Percentiles rank a stretch among this genome's conserved stretches.
Evolutionary conservation across 2,113 vertebrate genomes (phyloP).

Genomic region (Lophura nycthemera): DNA sequence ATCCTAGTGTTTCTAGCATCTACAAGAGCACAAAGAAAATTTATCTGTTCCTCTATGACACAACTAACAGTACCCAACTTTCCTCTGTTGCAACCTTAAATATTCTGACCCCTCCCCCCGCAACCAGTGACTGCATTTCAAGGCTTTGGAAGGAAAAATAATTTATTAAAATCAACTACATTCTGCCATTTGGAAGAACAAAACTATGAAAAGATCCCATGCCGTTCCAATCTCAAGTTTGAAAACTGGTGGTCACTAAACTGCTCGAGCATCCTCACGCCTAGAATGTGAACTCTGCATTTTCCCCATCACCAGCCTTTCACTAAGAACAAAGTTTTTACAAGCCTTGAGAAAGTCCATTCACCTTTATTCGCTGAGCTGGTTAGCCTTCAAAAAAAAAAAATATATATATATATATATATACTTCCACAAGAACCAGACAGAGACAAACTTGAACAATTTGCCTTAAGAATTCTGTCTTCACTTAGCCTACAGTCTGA

Average conservation of each 20-base stretch:
- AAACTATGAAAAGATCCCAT: neutral
- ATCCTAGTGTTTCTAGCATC: neutral
- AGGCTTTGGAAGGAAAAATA: neutral
- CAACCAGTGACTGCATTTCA: neutral
- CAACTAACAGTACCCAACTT: neutral
- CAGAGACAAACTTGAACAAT: neutral
- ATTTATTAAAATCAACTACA: neutral
- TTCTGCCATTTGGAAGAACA: neutral
- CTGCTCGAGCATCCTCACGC: neutral
- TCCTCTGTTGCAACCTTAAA: neutral
- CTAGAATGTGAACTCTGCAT: neutral
- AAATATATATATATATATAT: too few species aligned
- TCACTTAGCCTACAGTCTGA: neutral
- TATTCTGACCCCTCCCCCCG: neutral
- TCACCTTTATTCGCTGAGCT: neutral
- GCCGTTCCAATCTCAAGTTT: neutral
- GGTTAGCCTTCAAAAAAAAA: neutral
- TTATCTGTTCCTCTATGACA: neutral
- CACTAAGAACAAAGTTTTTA: conserved; percentile 7
- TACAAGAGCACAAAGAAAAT: neutral
- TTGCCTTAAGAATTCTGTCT: neutral
- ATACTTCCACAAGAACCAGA: neutral
- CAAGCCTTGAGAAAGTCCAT: neutral
- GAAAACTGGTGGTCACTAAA: neutral
- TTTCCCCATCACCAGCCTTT: neutral